A percentile compares a stretch with the other conserved stretches of the same genome.
Conservation (phyloP, 2,113 vertebrate genomes). For the Anolis carolinensis region DNA sequence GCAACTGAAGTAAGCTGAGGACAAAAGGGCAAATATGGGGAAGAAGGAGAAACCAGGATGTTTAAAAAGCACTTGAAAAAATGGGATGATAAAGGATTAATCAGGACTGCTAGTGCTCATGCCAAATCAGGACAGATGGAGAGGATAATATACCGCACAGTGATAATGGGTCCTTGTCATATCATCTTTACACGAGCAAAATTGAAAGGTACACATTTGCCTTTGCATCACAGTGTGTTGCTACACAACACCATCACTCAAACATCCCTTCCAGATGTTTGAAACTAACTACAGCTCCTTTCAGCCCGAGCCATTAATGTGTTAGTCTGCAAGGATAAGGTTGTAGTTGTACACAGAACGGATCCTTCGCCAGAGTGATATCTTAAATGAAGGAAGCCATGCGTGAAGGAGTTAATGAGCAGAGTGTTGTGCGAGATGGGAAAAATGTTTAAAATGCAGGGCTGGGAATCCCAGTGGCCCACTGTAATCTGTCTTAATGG, state of each 20-base stretch:
- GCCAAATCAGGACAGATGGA: neutral
- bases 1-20: too few species aligned
- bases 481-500: constrained; percentile 2
- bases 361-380: neutral
- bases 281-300: too few species aligned
- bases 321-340: too few species aligned
- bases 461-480: neutral
- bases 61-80: too few species aligned
- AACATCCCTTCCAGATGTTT: too few species aligned
- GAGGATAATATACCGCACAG: neutral
- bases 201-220: neutral
- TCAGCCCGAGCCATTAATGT: too few species aligned
- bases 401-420: neutral
- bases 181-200: neutral
- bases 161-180: neutral
- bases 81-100: too few species aligned
- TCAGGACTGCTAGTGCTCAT: too few species aligned
- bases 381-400: neutral
- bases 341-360: neutral
- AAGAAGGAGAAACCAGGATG: too few species aligned
- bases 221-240: too few species aligned
- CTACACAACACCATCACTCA: too few species aligned
- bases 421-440: neutral
- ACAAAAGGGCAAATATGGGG: too few species aligned
- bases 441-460: neutral